Percentiles rank a stretch among this genome's conserved stretches.
Conservation (phyloP, 2,797 vertebrate genomes). For the Sphaeramia orbicularis region DNA sequence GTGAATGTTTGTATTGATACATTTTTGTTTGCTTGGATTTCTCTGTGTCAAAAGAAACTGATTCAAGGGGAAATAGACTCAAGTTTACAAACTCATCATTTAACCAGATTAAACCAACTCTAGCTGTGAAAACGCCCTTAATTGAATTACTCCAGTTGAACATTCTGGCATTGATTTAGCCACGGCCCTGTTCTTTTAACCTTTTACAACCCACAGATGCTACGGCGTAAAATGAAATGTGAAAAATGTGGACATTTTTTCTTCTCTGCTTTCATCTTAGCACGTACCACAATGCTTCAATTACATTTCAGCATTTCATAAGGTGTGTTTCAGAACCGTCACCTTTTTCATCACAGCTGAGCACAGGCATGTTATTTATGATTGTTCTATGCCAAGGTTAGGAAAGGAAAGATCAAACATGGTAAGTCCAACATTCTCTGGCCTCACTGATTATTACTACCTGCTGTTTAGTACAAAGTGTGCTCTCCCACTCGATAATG, state of each 20-base stretch:
- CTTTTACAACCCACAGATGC: background rate
- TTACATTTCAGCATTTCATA: too few species aligned
- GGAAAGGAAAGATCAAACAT: slow-evolving; percentile 9
- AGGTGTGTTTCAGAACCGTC: too few species aligned
- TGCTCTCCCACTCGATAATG: slow-evolving; percentile 5
- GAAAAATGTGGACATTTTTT: background rate
- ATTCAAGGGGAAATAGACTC: too few species aligned
- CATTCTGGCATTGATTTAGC: too few species aligned
- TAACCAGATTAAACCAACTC: too few species aligned
- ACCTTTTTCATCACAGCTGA: background rate
- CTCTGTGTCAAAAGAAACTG: too few species aligned
- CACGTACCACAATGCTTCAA: background rate
- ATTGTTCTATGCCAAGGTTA: background rate
- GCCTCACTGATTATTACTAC: slow-evolving; percentile 15
- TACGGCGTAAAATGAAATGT: background rate
- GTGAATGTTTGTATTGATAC: too few species aligned
- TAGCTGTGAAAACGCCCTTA: too few species aligned
- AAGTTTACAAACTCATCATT: too few species aligned
- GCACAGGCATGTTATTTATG: slow-evolving; percentile 3
- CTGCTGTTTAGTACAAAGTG: slow-evolving; percentile 19
- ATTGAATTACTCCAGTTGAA: too few species aligned
- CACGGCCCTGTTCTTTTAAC: background rate
- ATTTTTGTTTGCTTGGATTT: too few species aligned
- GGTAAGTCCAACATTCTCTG: slow-evolving; percentile 1
- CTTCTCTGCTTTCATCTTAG: background rate